phyloP scores from a whole-genome alignment of 2,113 vertebrate species.

The Anolis sagrei region DNA sequence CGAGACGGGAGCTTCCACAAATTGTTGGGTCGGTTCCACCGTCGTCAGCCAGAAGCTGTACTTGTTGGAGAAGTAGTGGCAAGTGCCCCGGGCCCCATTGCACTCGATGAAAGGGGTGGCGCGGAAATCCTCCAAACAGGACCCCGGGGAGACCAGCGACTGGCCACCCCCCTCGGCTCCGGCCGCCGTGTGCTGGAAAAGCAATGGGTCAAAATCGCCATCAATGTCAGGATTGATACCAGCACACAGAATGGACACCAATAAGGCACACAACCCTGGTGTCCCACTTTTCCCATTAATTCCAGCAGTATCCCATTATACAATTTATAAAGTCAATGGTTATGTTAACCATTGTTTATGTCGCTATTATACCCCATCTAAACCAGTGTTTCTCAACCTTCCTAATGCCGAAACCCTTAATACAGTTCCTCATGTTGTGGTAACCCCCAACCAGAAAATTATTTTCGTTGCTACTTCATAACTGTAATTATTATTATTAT shows the following conservation, averaged over 20 bases:
- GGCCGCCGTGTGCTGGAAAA: constrained; percentile 88
- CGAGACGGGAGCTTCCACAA: constrained; percentile 72
- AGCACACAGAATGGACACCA: not conserved
- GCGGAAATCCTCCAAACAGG: constrained; percentile 95
- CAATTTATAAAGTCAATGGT: too few relatives aligned
- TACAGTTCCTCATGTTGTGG: too few relatives aligned
- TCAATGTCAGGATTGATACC: not conserved
- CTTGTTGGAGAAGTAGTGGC: constrained; percentile 96
- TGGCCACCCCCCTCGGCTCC: constrained; percentile 93
- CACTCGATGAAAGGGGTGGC: constrained; percentile 96
- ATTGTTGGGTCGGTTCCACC: constrained; percentile 82
- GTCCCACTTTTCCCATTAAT: too few relatives aligned
- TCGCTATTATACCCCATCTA: too few relatives aligned
- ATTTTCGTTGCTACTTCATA: too few relatives aligned
- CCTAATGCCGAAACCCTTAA: too few relatives aligned
- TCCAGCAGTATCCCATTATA: too few relatives aligned
- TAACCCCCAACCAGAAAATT: too few relatives aligned
- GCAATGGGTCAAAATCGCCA: not conserved
- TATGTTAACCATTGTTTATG: too few relatives aligned
- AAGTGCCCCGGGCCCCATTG: constrained; percentile 88
- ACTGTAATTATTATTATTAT: too few relatives aligned
- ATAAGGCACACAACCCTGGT: too few relatives aligned
- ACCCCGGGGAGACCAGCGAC: constrained; percentile 93
- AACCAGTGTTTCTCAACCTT: too few relatives aligned
- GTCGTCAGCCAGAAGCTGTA: constrained; percentile 97